Evolutionary conservation across 2,113 vertebrate genomes (phyloP).

Genomic region (Pelusios castaneus): DNA sequence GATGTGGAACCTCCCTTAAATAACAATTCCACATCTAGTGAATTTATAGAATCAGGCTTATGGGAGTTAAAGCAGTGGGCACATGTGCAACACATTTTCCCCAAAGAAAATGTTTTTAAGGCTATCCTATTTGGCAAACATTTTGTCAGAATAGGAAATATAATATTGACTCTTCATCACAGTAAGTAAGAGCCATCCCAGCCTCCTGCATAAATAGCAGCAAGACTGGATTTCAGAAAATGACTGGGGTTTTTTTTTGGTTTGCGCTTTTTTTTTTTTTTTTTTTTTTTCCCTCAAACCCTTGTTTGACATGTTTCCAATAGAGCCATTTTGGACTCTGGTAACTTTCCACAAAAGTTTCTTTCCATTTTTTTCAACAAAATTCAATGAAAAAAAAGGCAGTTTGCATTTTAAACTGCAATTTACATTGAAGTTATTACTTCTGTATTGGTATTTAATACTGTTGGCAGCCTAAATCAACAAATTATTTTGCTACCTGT

Average conservation of each 20-base stretch:
- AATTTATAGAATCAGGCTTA: background rate
- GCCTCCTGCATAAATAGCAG: background rate
- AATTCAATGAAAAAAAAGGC: background rate
- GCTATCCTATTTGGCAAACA: background rate
- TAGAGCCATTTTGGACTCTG: background rate
- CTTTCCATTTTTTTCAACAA: constrained; percentile 31
- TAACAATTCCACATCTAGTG: background rate
- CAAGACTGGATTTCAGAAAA: background rate
- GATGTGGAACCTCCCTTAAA: background rate
- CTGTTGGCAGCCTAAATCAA: constrained; percentile 49
- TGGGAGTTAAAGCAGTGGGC: background rate
- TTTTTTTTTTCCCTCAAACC: too few species aligned
- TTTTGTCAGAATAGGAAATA: background rate
- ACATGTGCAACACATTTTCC: fast-evolving
- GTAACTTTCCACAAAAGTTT: constrained; percentile 13
- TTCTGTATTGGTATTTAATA: constrained; percentile 51
- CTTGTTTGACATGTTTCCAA: constrained; percentile 19
- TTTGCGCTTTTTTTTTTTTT: too few species aligned
- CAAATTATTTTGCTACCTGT: constrained; percentile 63
- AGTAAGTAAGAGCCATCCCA: background rate
- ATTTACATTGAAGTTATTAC: constrained; percentile 47
- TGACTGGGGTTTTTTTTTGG: background rate
- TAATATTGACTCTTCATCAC: background rate
- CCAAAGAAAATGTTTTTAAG: background rate
- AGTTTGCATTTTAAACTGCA: constrained; percentile 7